Base-by-base conservation (phyloP, 2,797 vertebrate species). In the Lindbergichthys nudifrons region DNA sequence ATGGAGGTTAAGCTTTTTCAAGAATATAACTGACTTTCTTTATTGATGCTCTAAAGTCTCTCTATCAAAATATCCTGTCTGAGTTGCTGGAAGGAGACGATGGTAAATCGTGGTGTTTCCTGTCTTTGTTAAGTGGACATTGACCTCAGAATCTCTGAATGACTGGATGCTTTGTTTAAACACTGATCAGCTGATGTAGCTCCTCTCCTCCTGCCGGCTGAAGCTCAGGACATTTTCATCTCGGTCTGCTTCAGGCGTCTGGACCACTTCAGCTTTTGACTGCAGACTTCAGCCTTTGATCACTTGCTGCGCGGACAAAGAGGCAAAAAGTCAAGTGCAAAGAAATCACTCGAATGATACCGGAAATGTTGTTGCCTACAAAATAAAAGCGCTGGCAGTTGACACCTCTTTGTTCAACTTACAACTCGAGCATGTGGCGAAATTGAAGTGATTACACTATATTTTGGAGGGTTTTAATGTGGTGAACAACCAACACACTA, bases 221-320 rank as follows among this genome's bases (percentile, higher is more conserved):
- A 72, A 26, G 73, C 65, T 41, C 59, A 5, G n/a, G 47, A 58
- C 48, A 53, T 50, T 46, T 77, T 77, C 53, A 47, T 54, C 67
- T 54, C 77, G 23, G 48, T 14, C 58, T 42, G 79, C 58, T 50
- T 71, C 65, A 11, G 10, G 12, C 0, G 15, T 43, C 70, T 81
- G 72, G 42, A 75, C 60, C 61, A 57, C 70, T 83, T 63, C 77
- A 77, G 56, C 45, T 59, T 65, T 50, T 83, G 70, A 86, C 71
- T 69, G 65, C 77, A 69, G 75, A 81, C 65, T 52, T 75, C 71
- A 65, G 75, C 45, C 79, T 86, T 82, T 83, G 80, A 87, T 80
- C 79, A 65, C 54, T 18, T 21, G 71, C 61, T 79, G 74, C 43
- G 56, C 41, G 81, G 67, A 75, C 53, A 79, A 79, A 76, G 48